Evolutionary conservation across 2,113 vertebrate genomes (phyloP), one percentile per base, ranked within the genome.

Genomic region (Isurus oxyrinchus): DNA sequence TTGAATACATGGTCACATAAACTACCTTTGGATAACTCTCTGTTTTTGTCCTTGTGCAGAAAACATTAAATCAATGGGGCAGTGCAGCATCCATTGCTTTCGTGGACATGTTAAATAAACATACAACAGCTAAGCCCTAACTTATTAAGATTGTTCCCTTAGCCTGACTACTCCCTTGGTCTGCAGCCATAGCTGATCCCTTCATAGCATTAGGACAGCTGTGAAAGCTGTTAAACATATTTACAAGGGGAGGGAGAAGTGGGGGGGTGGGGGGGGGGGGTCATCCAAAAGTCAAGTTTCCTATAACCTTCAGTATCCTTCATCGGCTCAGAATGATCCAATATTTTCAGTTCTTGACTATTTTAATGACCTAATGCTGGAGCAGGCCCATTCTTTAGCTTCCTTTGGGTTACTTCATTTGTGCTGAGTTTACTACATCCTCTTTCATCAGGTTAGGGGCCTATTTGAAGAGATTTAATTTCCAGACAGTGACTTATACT

Each of bases 281-380:
- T 95, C 94, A 95, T 69, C 94, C 94, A 95, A 95, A 69, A 69
- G 94, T 72, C 94, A 95, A 67, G n/a, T 95, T 69, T 95, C 44
- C 94, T 53, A 49, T 27, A 95, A 72, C 66, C 94, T 95, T 95
- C 94, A 95, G 44, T 53, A 57, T 53, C 66, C 94, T 95, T 95
- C 44, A 59, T 53, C 59, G 72, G 94, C 94, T 95, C 40, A 25
- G 66, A 49, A 69, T 69, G 94, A 55, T 90, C 87, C 87, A 57
- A 90, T 57, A 57, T 95, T 69, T 49, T 95, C 63, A 95, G 19
- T 69, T 95, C 40, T 49, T 31, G 44, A 23, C 94, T 95, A 95
- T 95, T 95, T 95, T 66, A 69, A 44, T 69, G 66, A 49, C 94
- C 21, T 95, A 13, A 44, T 49, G 63, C 66, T 69, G 63, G 94